Evolutionary conservation across 2,888 invertebrate species (phyloP), one percentile per base, ranked within the genome.

Genomic region (Drosophila dives): DNA sequence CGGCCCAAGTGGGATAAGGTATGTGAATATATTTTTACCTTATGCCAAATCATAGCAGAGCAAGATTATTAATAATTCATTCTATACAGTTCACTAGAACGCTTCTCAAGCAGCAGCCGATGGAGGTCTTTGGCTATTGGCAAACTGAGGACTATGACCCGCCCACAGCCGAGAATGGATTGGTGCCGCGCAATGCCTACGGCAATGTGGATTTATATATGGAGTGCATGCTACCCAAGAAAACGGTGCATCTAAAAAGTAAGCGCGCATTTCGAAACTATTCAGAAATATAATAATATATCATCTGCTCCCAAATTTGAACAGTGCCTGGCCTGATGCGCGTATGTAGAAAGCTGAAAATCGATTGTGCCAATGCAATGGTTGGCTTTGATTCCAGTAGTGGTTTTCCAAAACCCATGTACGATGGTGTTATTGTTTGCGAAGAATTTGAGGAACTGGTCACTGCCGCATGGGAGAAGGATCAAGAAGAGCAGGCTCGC

Each of bases 151-250:
- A 97, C 36, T 99, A 98, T 89, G 96, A 96, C 62, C 98, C 99
- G 11, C 98, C 98, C 0, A 95, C 95, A 10, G 99, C 98, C 2
- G 96, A 96, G 89, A 95, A 98, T 94, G 99, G 99, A 0, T 94
- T 97, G 67, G 98, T 99, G 3, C 99, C 99, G 0, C 95, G 98
- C 65, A 99, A 99, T 94, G 98, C 97, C 0, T 99, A 98, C 92
- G 99, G 99, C 49, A 99, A 99, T 93, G 98, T 99, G 0, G 99
- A 99, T 91, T 94, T 99, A 54, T 99, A 98, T 93, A 96, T 98
- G 92, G 94, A 95, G 0, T 96, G 96, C 90, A 99, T 99, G 99
- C 94, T 99, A 80, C 98, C 98, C 0, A 96, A 96, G 92, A 97
- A 98, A 90, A 97, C 97, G 42, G 97, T 97, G 15, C 98, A 98